Evolutionary conservation across 1,140 invertebrate genomes (phyloP).

Genomic region (Drosophila nasuta): DNA sequence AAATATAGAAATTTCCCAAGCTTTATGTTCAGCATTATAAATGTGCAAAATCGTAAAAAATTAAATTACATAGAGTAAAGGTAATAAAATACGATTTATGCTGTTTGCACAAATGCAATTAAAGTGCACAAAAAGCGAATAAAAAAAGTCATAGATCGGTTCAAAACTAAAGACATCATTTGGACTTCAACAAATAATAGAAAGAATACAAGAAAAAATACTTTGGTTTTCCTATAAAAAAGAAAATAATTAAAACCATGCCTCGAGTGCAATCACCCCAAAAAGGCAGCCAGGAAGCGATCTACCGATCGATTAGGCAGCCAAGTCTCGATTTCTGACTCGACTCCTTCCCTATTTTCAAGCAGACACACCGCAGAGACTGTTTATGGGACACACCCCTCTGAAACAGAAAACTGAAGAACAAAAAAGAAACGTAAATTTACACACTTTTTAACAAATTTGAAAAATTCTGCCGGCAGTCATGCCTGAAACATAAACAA

Average conservation of each 20-base stretch:
- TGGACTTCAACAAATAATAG: conserved; percentile 55
- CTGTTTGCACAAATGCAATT: conserved; percentile 83
- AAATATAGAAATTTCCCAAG: conserved; percentile 34
- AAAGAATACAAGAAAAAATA: conserved; percentile 49
- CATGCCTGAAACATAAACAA: conserved; percentile 82
- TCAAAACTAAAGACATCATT: conserved; percentile 81
- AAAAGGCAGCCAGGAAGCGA: conserved; percentile 58
- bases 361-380: conserved; percentile 55
- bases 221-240: conserved; percentile 64
- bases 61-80: conserved; percentile 70
- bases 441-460: conserved; percentile 83
- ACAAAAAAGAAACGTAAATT: conserved; percentile 69
- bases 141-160: conserved; percentile 26
- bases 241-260: conserved; percentile 45
- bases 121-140: conserved; percentile 58
- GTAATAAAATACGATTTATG: conserved; percentile 82
- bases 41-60: conserved; percentile 83
- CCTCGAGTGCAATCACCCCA: conserved; percentile 78
- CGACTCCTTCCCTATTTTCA: conserved; percentile 26
- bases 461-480: conserved; percentile 74
- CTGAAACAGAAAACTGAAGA: conserved; percentile 23
- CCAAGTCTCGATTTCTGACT: conserved; percentile 49
- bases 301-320: conserved; percentile 79
- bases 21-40: conserved; percentile 39
- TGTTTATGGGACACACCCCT: conserved; percentile 77